Evolutionary conservation across 2,888 invertebrate genomes (phyloP), one percentile per base, ranked within the genome.

Genomic region (Lepidochitona cinerea): DNA sequence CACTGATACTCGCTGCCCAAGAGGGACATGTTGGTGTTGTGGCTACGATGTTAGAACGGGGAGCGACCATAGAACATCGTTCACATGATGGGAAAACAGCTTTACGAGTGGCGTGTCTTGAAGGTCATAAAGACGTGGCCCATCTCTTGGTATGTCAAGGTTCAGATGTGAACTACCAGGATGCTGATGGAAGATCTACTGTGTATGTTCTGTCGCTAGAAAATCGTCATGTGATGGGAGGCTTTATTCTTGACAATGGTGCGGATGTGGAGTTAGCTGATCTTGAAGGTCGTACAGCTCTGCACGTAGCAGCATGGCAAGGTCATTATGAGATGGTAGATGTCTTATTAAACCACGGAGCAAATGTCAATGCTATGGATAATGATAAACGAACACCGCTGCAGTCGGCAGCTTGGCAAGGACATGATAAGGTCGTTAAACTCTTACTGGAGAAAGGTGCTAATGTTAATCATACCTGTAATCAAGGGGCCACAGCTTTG

Each of bases 391-490:
- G 98, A 75, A 97, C 97, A 0, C 96, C 98, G 0, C 92, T 98
- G 78, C 98, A 98, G 92, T 97, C 97, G 41, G 97, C 97, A 23
- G 96, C 97, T 70, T 98, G 98, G 98, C 96, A 98, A 88, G 98
- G 98, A 0, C 96, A 98, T 86, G 93, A 94, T 52, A 93, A 94
- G 68, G 96, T 96, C 53, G 96, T 98, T 80, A 93, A 94, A 74
- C 92, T 96, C 52, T 80, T 92, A 49, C 92, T 98, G 64, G 94
- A 94, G 84, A 94, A 94, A 83, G 96, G 96, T 5, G 97, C 97
- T 0, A 90, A 93, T 72, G 95, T 96, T 26, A 94, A 97, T 91
- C 97, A 97, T 83, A 95, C 96, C 0, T 98, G 98, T 89, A 96
- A 96, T 87, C 97, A 97, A 92, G 98, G 98, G 32, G 98, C 98